Evolutionary conservation across 2,888 invertebrate species (phyloP).

Genomic region (Trichogramma dendrolimi): DNA sequence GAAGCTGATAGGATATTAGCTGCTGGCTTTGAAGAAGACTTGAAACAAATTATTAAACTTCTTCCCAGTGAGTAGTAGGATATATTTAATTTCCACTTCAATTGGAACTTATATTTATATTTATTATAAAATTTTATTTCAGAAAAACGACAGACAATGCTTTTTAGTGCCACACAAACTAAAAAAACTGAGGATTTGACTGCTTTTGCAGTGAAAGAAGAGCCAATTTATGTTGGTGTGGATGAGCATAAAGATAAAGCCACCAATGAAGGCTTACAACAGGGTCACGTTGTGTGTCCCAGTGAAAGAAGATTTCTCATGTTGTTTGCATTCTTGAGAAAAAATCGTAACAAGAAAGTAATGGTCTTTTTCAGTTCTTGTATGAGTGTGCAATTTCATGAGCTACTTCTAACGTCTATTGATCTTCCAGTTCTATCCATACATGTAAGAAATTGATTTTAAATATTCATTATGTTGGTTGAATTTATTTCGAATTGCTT

Average conservation of each 20-base stretch:
- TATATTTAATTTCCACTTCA: slow-evolving; percentile 67
- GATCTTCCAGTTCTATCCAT: slow-evolving; percentile 93
- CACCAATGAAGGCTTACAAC: slow-evolving; percentile 76
- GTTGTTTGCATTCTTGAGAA: slow-evolving; percentile 95
- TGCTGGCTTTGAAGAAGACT: slow-evolving; percentile 95
- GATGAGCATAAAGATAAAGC: slow-evolving; percentile 81
- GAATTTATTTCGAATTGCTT: background rate
- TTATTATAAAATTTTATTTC: slow-evolving; percentile 37
- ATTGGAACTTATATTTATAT: slow-evolving; percentile 54
- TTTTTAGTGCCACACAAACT: slow-evolving; percentile 95
- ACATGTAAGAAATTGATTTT: slow-evolving; percentile 69
- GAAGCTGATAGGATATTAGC: slow-evolving; percentile 98
- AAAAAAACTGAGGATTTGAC: slow-evolving; percentile 86
- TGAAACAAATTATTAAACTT: slow-evolving; percentile 87
- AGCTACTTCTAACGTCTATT: slow-evolving; percentile 93
- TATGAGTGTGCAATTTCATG: slow-evolving; percentile 93
- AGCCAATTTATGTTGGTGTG: slow-evolving; percentile 91
- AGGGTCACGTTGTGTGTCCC: slow-evolving; percentile 90
- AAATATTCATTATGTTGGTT: background rate
- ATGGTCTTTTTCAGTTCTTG: slow-evolving; percentile 98
- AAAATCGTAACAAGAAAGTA: slow-evolving; percentile 90
- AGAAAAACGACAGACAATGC: slow-evolving; percentile 93
- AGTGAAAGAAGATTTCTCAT: slow-evolving; percentile 91
- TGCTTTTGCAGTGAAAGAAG: slow-evolving; percentile 83
- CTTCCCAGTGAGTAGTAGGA: slow-evolving; percentile 74